phyloP scores from a whole-genome alignment of 2,113 vertebrate genomes.

The Lucifuga dentata region DNA sequence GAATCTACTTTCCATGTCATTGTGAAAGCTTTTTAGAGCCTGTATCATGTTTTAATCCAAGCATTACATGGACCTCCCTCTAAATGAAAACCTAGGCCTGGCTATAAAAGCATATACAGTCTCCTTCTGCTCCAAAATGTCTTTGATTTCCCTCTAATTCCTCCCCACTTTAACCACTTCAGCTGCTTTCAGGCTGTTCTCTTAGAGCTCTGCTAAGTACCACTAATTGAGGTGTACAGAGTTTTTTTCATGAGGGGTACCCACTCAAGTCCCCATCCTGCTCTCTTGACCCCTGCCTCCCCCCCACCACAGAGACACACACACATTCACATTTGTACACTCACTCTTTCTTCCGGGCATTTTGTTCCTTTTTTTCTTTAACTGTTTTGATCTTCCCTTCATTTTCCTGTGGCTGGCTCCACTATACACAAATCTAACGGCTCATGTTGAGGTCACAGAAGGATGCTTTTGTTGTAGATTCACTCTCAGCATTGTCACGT shows the following conservation, averaged over 20 bases:
- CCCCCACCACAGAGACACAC: conserved; percentile 5
- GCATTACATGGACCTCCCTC: conserved; percentile 24
- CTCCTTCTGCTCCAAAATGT: conserved; percentile 46
- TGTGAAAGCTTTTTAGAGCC: conserved; percentile 63
- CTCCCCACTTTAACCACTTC: conserved; percentile 62
- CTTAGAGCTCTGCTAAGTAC: conserved; percentile 54
- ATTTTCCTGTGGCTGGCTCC: conserved; percentile 22
- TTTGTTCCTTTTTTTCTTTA: conserved; percentile 23
- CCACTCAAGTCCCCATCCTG: conserved; percentile 23
- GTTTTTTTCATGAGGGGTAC: conserved; percentile 36
- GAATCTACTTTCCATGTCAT: conserved; percentile 62
- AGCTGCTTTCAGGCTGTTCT: conserved; percentile 63
- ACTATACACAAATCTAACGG: conserved; percentile 22
- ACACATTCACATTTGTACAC: conserved; percentile 10
- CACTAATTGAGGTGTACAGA: conserved; percentile 73
- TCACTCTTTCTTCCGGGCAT: conserved; percentile 9
- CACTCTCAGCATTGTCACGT: conserved; percentile 27
- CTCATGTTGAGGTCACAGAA: conserved; percentile 60
- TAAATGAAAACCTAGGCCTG: conserved; percentile 33
- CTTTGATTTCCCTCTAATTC: conserved; percentile 68
- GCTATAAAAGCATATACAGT: conserved; percentile 46
- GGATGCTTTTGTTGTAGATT: conserved; percentile 40
- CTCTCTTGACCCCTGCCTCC: neutral
- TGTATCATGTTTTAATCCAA: conserved; percentile 34
- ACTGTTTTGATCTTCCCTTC: conserved; percentile 34